Evolutionary conservation across 2,888 invertebrate genomes (phyloP).

Genomic region (Catocala fraxini): DNA sequence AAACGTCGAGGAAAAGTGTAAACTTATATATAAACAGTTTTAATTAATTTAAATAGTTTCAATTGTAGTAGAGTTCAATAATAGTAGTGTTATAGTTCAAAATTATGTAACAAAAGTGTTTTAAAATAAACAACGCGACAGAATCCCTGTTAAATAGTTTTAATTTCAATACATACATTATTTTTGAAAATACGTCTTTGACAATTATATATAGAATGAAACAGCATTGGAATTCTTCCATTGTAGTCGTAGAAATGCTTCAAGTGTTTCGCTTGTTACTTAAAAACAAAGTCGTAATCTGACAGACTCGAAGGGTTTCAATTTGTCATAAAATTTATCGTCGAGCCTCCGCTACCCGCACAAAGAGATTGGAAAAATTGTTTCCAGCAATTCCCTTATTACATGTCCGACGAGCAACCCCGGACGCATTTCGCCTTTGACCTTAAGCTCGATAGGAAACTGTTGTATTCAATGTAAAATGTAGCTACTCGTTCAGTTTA

Average conservation of each 20-base stretch:
- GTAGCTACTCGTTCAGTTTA: conserved; percentile 18
- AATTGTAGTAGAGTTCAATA: no score
- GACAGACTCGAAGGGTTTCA: conserved; percentile 63
- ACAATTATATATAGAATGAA: no score
- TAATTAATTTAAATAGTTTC: no score
- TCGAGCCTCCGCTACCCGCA: conserved; percentile 59
- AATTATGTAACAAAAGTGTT: no score
- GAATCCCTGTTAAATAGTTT: no score
- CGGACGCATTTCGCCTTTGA: conserved; percentile 52
- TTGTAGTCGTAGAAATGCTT: not conserved
- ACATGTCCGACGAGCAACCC: conserved; percentile 54
- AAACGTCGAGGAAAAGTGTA: no score
- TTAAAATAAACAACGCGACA: no score
- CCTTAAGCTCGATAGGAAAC: conserved; percentile 44
- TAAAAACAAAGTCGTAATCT: conserved; percentile 48
- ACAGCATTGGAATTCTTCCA: conserved; percentile 5
- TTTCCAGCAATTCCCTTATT: conserved; percentile 68
- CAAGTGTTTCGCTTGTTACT: conserved; percentile 37
- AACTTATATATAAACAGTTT: no score
- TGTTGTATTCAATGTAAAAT: conserved; percentile 41
- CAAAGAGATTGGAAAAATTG: conserved; percentile 73
- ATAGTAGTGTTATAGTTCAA: no score
- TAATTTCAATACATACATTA: no score
- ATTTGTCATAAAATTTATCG: conserved; percentile 75
- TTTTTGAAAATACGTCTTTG: no score